Base-by-base conservation (phyloP, 2,797 vertebrate species). In the Acropternis orthonyx region DNA sequence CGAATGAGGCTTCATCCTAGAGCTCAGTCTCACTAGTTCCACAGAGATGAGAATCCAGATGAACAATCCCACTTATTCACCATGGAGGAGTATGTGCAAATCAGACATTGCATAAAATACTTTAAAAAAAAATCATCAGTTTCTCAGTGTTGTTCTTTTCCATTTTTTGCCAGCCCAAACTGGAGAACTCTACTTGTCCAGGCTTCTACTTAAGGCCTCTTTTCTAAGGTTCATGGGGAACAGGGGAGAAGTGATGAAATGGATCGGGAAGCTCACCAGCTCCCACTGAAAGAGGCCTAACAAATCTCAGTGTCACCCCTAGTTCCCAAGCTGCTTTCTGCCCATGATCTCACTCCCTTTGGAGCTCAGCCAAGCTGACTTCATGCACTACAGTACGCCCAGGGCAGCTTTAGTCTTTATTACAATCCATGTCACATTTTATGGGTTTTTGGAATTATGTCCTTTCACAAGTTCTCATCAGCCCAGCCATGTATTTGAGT, bases 241-340 rank as follows among this genome's bases (percentile, higher is more conserved):
- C 56, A 21, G 18, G 39, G 43, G 6, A 75, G n/a, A 86, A 55
- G 59, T 8, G 5, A 24, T 85, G 79, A 67, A 69, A 63, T 17
- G 14, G 26, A 10, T 36, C 0, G 2, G 49, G 67, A 81, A 85
- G 36, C 24, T 91, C 72, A 80, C 20, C 62, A 12, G 56, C 71
- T 81, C 17, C 1, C 26, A 20, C 17, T 59, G 44, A 68, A 88
- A 85, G 80, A 86, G 63, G 39, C 54, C 73, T 69, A 92, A 69
- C 79, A 77, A 66, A 59, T 36, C 58, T 49, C 30, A 9, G 56
- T 58, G 78, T 88, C 85, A 48, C 39, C 72, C 26, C 4, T 17
- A 37, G 89, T 77, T 92, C 88, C n/a, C 85, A 95, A 49, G 54
- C 83, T 81, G 58, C 73, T 94, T 81, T 80, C 79, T 80, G 61